A percentile compares a stretch with the other conserved stretches of the same genome.
These are phyloP conservation scores for Hirtodrosophila confusa DNA, from an alignment of 2,888 invertebrate species.

Conservation along the genomic window DNA sequence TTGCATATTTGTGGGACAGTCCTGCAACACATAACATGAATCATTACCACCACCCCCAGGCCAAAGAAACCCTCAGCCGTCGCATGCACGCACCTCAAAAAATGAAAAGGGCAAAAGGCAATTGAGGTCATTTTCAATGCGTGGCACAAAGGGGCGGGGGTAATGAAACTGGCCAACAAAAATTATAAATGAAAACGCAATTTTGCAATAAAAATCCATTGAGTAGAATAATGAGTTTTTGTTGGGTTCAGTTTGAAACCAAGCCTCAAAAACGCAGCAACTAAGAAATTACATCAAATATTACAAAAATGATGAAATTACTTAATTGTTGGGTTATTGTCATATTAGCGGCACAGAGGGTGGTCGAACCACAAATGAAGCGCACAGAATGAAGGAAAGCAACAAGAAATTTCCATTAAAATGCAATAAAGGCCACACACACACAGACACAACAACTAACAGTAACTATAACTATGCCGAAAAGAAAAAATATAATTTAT, in stretches of 20 bases:
- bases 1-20: constrained; percentile 46
- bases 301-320: constrained; percentile 56
- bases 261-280: constrained; percentile 37
- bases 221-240: constrained; percentile 41
- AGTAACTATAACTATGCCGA: constrained; percentile 7
- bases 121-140: constrained; percentile 34
- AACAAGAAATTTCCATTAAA: constrained; percentile 71
- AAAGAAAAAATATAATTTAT: constrained; percentile 52
- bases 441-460: constrained; percentile 12
- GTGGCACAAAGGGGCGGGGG: neutral
- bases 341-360: constrained; percentile 66
- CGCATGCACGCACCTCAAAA: constrained; percentile 33
- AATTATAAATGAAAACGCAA: constrained; percentile 69
- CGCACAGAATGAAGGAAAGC: constrained; percentile 20
- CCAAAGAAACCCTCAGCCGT: neutral
- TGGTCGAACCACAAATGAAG: constrained; percentile 36
- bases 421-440: constrained; percentile 66
- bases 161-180: constrained; percentile 15
- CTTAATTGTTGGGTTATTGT: constrained; percentile 57
- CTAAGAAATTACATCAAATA: constrained; percentile 18
- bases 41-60: constrained; percentile 12
- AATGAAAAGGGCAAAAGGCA: constrained; percentile 8
- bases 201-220: constrained; percentile 74
- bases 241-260: constrained; percentile 15
- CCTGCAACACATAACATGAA: constrained; percentile 31